phyloP scores from a whole-genome alignment of 2,888 invertebrate genomes.

The Epistrophella euchroma region DNA sequence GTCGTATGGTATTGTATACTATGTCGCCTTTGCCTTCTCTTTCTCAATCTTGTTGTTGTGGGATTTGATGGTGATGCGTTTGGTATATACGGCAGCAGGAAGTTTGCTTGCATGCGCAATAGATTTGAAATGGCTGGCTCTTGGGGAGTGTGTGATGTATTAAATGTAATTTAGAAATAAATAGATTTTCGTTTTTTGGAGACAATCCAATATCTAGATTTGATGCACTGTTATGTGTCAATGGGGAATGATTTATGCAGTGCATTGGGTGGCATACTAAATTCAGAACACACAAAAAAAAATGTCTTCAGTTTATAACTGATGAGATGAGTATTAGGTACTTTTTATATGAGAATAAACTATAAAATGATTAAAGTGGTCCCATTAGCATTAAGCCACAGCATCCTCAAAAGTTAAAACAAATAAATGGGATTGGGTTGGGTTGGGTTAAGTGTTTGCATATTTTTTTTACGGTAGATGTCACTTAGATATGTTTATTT shows the following conservation, averaged over 20 bases:
- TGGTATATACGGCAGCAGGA: conserved; percentile 6
- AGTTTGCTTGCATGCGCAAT: conserved; percentile 42
- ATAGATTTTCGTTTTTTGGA: conserved; percentile 64
- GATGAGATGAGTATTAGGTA: not conserved
- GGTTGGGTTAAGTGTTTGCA: too few relatives aligned
- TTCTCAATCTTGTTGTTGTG: conserved; percentile 4
- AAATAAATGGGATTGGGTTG: too few relatives aligned
- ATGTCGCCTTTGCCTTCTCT: not conserved
- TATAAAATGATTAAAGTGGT: too few relatives aligned
- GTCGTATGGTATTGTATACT: not conserved
- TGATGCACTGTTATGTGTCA: conserved; percentile 25
- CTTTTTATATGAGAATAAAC: not conserved
- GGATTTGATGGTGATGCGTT: conserved; percentile 20
- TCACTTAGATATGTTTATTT: too few relatives aligned
- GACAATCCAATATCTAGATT: conserved; percentile 62
- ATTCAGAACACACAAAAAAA: not conserved
- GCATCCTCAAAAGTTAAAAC: too few relatives aligned
- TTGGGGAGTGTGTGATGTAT: not conserved
- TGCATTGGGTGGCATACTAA: conserved; percentile 17
- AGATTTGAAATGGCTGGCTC: conserved; percentile 16
- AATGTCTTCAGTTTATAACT: not conserved
- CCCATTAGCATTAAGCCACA: too few relatives aligned
- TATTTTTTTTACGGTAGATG: too few relatives aligned
- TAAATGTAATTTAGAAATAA: conserved; percentile 60
- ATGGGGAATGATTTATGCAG: conserved; percentile 35